phyloP scores from a whole-genome alignment of 2,797 vertebrate species.

The Squalus acanthias region DNA sequence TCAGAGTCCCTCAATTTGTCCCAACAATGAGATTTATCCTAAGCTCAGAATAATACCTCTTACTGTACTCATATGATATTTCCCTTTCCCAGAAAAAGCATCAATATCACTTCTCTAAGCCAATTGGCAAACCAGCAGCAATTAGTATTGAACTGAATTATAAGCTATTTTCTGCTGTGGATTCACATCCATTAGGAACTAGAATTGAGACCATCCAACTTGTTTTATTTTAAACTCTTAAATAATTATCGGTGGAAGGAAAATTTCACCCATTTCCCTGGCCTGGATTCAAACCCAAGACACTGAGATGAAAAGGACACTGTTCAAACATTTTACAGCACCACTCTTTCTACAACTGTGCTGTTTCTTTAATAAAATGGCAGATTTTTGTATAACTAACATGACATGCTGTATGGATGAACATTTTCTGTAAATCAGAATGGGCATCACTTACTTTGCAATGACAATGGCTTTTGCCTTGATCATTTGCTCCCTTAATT shows the following conservation, averaged over 20 bases:
- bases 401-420: background rate
- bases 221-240: background rate
- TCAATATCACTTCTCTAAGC: background rate
- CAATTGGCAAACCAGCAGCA: background rate
- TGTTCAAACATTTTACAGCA: background rate
- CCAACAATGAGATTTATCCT: background rate
- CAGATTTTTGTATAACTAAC: background rate
- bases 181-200: background rate
- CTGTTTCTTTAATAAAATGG: background rate
- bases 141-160: background rate
- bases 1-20: background rate
- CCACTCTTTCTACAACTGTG: background rate
- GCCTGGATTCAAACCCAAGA: background rate
- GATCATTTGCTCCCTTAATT: slow-evolving; percentile 81
- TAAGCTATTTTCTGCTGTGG: background rate
- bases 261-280: background rate
- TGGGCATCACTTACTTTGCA: slow-evolving; percentile 68
- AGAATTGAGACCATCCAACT: background rate
- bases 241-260: background rate
- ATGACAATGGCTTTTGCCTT: slow-evolving; percentile 78
- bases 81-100: background rate
- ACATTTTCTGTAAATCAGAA: background rate
- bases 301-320: background rate
- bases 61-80: background rate
- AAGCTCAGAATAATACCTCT: background rate